Percentiles rank a stretch among this genome's conserved stretches.
Conservation (phyloP, 2,888 invertebrate genomes). For the Leucoma salicis region DNA sequence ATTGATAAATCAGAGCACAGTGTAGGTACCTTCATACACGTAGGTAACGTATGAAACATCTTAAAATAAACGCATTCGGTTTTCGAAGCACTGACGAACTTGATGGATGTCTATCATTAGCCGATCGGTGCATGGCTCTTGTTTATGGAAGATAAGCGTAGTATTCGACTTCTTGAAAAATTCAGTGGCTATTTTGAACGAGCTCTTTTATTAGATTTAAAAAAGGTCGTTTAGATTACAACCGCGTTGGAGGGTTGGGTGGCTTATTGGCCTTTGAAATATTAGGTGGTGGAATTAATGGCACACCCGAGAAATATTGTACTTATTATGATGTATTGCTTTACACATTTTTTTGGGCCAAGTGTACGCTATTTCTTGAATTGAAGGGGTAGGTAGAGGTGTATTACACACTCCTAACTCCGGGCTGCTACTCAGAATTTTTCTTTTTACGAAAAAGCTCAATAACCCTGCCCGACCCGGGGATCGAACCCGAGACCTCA, state of each 20-base stretch:
- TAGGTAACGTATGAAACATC: slow-evolving; percentile 39
- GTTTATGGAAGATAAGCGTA: slow-evolving; percentile 64
- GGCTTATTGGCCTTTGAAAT: slow-evolving; percentile 73
- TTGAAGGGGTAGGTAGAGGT: not conserved
- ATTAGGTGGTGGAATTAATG: slow-evolving; percentile 68
- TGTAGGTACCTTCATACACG: too few relatives aligned
- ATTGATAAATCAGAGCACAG: slow-evolving; percentile 39
- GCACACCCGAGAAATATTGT: slow-evolving; percentile 53
- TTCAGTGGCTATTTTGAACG: slow-evolving; percentile 80
- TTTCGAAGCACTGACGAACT: slow-evolving; percentile 51
- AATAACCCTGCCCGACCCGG: too few relatives aligned
- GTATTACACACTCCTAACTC: too few relatives aligned
- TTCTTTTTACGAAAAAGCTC: too few relatives aligned
- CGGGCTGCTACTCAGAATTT: too few relatives aligned
- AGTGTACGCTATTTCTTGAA: slow-evolving; percentile 1
- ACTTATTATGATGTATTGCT: slow-evolving; percentile 47
- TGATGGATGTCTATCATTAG: slow-evolving; percentile 72
- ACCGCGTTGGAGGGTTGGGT: slow-evolving; percentile 58
- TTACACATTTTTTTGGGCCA: slow-evolving; percentile 26
- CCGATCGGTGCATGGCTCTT: slow-evolving; percentile 54
- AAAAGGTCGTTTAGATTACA: slow-evolving; percentile 80
- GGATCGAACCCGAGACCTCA: too few relatives aligned
- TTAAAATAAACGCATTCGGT: slow-evolving; percentile 50
- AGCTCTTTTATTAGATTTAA: slow-evolving; percentile 79
- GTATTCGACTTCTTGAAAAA: slow-evolving; percentile 61